Base-by-base conservation (phyloP, 2,113 vertebrate genomes). In the Cavia aperea region DNA sequence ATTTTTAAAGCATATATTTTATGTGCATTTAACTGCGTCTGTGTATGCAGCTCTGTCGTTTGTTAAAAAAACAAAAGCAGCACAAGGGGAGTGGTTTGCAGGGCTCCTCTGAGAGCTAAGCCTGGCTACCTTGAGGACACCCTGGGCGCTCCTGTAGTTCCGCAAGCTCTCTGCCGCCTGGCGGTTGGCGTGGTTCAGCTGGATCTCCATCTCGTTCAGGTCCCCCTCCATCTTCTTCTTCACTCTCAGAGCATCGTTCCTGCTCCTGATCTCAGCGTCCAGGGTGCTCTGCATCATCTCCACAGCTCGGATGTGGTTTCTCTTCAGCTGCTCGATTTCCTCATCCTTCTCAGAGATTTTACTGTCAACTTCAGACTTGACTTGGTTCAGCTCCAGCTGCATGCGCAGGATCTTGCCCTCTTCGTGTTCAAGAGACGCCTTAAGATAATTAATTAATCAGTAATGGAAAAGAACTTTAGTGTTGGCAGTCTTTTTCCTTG, bases 211-310 rank as follows among this genome's bases (percentile, higher is more conserved):
- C 85, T 98, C 98, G 85, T 98, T 97, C 2, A 97, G 91, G 0
- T 97, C 96, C 58, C 36, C 97, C 21, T 98, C 98, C 72, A 98
- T 98, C 75, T 98, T 99, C 92, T 98, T 98, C 96, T 98, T 98
- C 79, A 98, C 66, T 15, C 98, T 97, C 23, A 98, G 90, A 36
- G 97, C 98, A 68, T 98, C 98, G 7, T 98, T 98, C 73, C 98
- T 97, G 97, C 97, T 98, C 81, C 97, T 96, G 77, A 98, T 96
- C 93, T 98, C 98, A 0, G 98, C 96, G 0, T 98, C 98, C 89
- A 98, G 89, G 0, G 96, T 98, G 95, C 95, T 97, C 94, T 98
- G 98, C 97, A 98, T 97, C 0, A 98, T 86, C 93, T 98, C 98
- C 26, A 98, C 95, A 0, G 97, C 33, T 94, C 98, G 97, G 73